Base-by-base conservation (phyloP, 2,113 vertebrate species). In the Antennarius striatus region DNA sequence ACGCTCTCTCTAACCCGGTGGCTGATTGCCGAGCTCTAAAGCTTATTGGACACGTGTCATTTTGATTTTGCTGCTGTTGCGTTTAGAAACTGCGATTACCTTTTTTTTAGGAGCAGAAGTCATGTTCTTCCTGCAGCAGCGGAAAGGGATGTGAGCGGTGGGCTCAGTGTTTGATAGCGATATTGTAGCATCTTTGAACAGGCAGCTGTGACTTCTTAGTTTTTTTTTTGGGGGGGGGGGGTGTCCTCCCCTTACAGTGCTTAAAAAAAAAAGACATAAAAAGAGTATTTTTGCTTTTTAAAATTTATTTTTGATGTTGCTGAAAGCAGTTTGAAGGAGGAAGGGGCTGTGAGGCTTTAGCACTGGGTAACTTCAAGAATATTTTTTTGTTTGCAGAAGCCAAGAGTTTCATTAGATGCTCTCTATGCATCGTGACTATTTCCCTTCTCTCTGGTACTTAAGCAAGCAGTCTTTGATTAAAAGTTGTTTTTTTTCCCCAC, bases 111-210 rank as follows among this genome's bases (percentile, higher is more conserved):
- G 45, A 42, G 17, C 3, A 5, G 9, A 4, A 0, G 5, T 68
- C 40, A 13, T 43, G 28, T 67, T 59, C 2, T 65, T 40, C 50
- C 1, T 67, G 42, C 49, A 47, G 75, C 68, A 46, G 29, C 50
- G 0, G 45, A 15, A 47, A 2, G 16, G n/a, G 6, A n/a, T 49
- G 70, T 66, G 56, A 71, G 64, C 65, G 63, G 53, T 32, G 72
- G 60, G 54, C 39, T 80, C 42, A 73, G 56, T 61, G 73, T 79
- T 80, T 73, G 45, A 79, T 81, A 88, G 86, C 85, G 47, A 78
- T 83, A 86, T 77, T 91, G 91, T 93, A 93, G 91, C 91, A 91
- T 91, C 68, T 86, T 85, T 86, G 71, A 89, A 85, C 74, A 83
- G 90, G 92, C 90, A 93, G 92, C 91, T 92, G 84, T 81, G 77